Evolutionary conservation across 30 jellyfish, hydroid and myxozoan species (phyloP), one percentile per base, ranked within the genome.

Genomic region (Cassiopea andromeda): DNA sequence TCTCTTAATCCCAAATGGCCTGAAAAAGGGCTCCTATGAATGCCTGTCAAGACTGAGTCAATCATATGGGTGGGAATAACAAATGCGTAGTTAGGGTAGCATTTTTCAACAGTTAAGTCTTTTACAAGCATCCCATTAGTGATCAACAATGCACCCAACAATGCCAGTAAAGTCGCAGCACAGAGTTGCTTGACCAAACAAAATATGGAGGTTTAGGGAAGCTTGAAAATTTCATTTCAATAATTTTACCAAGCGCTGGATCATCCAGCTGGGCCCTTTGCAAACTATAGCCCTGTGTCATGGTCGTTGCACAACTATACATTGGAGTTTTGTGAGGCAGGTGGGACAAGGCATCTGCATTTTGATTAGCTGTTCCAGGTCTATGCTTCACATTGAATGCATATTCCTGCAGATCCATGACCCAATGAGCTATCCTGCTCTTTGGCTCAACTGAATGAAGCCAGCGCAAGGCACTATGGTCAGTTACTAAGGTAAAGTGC

Each of bases 1-100:
- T 6, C 14, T 7, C 68, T 58, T 58, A 14, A 58, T 58, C 68
- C 68, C 61, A 81, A 64, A 46, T 81, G 90, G 45, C 90, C 90
- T 10, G 79, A 17, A 64, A 64, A 58, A 3, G 67, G 81, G 3
- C 85, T 6, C 27, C 75, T n/a, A 57, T 81, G 90, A 10, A 64
- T n/a, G 59, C 75, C 38, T 69, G 47, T 27, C 75, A 49, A 1
- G 43, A 43, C 74, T 16, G 87, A 48, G 45, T 3, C 16, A 27
- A 19, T 68, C 60, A 75, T 4, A 83, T 75, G 0, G 60, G 47
- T 44, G 1, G 75, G 61, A 27, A 27, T 27, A 27, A 27, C 38
- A 27, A 27, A 27, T 27, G 38, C 38, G 38, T 27, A 27, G 38
- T 60, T 7, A 74, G 19, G 44, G 44, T 17, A n/a, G 83, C 83